Percentiles rank a stretch among this genome's conserved stretches.
Evolutionary conservation across 2,888 invertebrate species (phyloP).

Genomic region (Exephanes ischioxanthus): DNA sequence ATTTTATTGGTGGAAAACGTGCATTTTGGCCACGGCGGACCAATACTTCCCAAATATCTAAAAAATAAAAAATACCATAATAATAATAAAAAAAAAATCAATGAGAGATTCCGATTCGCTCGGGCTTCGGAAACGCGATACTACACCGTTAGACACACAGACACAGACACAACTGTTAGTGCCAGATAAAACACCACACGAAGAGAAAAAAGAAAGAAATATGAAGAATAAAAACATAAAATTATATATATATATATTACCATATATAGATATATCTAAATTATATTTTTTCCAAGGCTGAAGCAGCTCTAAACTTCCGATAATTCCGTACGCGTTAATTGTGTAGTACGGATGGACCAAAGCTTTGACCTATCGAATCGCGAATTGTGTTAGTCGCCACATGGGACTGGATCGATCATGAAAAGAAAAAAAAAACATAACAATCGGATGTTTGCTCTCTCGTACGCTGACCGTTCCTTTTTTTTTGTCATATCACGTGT

Average conservation of each 20-base stretch:
- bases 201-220: slow-evolving; percentile 21
- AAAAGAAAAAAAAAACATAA: slow-evolving; percentile 32
- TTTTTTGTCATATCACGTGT: slow-evolving; percentile 64
- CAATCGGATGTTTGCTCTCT: slow-evolving; percentile 58
- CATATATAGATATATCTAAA: slow-evolving; percentile 64
- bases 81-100: slow-evolving; percentile 5
- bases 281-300: slow-evolving; percentile 67
- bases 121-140: slow-evolving; percentile 36
- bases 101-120: slow-evolving; percentile 32
- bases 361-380: slow-evolving; percentile 41
- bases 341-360: slow-evolving; percentile 62
- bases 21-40: slow-evolving; percentile 56
- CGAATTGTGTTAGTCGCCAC: slow-evolving; percentile 3
- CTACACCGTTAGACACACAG: slow-evolving; percentile 30
- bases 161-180: slow-evolving; percentile 56
- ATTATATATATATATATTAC: slow-evolving; percentile 57
- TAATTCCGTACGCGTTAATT: slow-evolving; percentile 62
- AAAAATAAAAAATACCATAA: slow-evolving; percentile 8
- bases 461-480: slow-evolving; percentile 52
- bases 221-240: slow-evolving; percentile 42
- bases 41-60: slow-evolving; percentile 61
- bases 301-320: slow-evolving; percentile 66
- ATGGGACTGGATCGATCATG: slow-evolving; percentile 9
- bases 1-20: slow-evolving; percentile 53
- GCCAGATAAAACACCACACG: slow-evolving; percentile 48